phyloP scores from a whole-genome alignment of 2,797 vertebrate species.

The Melanotaenia boesemani region DNA sequence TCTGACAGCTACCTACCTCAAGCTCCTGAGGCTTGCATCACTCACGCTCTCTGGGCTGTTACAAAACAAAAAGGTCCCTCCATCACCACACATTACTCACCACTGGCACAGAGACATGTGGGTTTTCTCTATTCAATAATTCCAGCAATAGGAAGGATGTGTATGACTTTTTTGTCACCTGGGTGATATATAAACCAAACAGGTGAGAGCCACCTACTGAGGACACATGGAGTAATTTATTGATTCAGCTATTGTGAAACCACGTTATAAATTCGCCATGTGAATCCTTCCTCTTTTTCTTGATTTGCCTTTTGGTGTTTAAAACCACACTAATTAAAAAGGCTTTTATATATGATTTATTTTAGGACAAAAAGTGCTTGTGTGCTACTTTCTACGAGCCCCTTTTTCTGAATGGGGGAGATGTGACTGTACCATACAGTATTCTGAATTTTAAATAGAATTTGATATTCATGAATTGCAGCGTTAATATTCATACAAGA shows the following conservation, averaged over 20 bases:
- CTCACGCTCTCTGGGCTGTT: conserved; percentile 64
- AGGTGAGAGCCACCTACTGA: conserved; percentile 41
- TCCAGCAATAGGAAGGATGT: conserved; percentile 50
- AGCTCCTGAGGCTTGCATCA: conserved; percentile 68
- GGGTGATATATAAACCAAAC: conserved; percentile 31
- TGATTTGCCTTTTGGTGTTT: not conserved
- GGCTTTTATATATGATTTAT: not conserved
- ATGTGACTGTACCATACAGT: not conserved
- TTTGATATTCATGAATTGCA: conserved; percentile 39
- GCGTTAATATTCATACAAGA: conserved; percentile 39
- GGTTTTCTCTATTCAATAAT: conserved; percentile 42
- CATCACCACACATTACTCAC: conserved; percentile 68
- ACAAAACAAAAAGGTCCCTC: conserved; percentile 73
- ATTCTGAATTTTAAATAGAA: conserved; percentile 21
- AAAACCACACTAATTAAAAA: not conserved
- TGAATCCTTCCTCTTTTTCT: not conserved
- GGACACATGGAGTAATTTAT: conserved; percentile 27
- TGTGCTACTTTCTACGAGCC: not conserved
- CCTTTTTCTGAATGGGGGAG: not conserved
- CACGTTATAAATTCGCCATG: not conserved
- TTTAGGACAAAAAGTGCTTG: not conserved
- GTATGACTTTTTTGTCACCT: conserved; percentile 38
- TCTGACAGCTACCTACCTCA: conserved; percentile 54
- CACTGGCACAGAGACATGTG: conserved; percentile 38
- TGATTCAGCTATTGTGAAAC: conserved; percentile 34